Evolutionary conservation across 2,888 invertebrate species (phyloP).

Genomic region (Lasioglossum villosulum): DNA sequence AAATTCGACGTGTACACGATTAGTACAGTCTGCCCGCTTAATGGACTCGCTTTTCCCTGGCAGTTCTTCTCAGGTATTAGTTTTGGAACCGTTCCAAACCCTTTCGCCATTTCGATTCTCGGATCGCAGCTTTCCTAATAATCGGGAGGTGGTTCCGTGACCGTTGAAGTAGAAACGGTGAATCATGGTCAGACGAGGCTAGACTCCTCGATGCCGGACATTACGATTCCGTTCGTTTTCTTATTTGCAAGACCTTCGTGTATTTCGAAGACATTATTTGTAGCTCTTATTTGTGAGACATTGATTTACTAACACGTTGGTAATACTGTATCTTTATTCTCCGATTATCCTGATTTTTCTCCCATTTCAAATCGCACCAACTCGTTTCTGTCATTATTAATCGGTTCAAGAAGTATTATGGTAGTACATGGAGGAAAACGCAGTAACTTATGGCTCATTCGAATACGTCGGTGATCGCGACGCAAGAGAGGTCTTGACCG

Average conservation of each 20-base stretch:
- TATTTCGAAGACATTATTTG: too few relatives aligned
- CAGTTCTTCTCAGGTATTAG: background rate
- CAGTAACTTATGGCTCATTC: too few relatives aligned
- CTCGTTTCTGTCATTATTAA: background rate
- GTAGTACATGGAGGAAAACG: too few relatives aligned
- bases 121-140: background rate
- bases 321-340: too few relatives aligned
- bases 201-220: background rate
- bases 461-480: too few relatives aligned
- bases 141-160: background rate
- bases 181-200: background rate
- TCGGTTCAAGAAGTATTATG: background rate
- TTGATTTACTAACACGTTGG: background rate
- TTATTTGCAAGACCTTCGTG: background rate
- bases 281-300: too few relatives aligned
- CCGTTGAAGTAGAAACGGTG: background rate
- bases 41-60: background rate
- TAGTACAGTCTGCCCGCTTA: background rate
- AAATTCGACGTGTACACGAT: slow-evolving; percentile 4
- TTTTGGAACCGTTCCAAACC: background rate
- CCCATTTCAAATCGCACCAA: too few relatives aligned
- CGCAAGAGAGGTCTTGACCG: too few relatives aligned
- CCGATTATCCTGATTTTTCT: too few relatives aligned
- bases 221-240: background rate
- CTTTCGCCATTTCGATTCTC: background rate